These are phyloP conservation scores for Chrysotoxum bicinctum DNA, from an alignment of 2,888 invertebrate genomes.

Conservation along the genomic window DNA sequence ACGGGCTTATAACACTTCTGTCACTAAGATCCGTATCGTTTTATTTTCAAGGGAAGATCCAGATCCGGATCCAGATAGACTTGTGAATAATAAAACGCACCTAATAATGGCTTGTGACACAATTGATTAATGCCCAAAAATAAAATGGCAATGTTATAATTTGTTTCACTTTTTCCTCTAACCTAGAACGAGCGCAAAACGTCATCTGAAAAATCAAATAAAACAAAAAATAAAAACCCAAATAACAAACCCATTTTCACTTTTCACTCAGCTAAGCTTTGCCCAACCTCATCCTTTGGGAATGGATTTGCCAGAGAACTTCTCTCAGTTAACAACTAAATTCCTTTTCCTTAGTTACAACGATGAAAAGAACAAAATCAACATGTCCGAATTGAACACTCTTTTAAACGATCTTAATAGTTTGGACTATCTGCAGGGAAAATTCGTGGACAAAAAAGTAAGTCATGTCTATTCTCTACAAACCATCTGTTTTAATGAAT, in stretches of 20 bases:
- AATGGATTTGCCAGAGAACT: slow-evolving; percentile 71
- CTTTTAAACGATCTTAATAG: slow-evolving; percentile 85
- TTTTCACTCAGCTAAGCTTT: background rate
- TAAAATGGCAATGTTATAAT: background rate
- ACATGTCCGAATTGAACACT: slow-evolving; percentile 82
- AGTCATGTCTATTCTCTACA: background rate
- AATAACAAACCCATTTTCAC: slow-evolving; percentile 18
- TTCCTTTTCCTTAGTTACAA: slow-evolving; percentile 77
- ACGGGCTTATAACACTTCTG: no score
- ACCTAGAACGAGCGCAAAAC: background rate
- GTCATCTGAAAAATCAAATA: background rate
- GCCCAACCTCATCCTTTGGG: slow-evolving; percentile 49
- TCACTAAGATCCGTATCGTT: no score
- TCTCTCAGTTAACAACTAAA: slow-evolving; percentile 73
- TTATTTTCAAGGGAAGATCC: no score
- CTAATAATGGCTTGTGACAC: no score
- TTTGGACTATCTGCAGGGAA: slow-evolving; percentile 83
- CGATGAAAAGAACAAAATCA: slow-evolving; percentile 80
- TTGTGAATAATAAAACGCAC: no score
- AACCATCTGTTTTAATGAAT: background rate
- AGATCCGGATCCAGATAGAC: no score
- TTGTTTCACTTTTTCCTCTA: background rate
- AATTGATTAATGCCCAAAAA: background rate
- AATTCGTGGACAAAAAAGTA: slow-evolving; percentile 73
- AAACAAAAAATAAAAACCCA: background rate